A percentile compares a stretch with the other conserved stretches of the same genome.
Evolutionary conservation across 2,797 vertebrate genomes (phyloP).

Genomic region (Trichosurus vulpecula): DNA sequence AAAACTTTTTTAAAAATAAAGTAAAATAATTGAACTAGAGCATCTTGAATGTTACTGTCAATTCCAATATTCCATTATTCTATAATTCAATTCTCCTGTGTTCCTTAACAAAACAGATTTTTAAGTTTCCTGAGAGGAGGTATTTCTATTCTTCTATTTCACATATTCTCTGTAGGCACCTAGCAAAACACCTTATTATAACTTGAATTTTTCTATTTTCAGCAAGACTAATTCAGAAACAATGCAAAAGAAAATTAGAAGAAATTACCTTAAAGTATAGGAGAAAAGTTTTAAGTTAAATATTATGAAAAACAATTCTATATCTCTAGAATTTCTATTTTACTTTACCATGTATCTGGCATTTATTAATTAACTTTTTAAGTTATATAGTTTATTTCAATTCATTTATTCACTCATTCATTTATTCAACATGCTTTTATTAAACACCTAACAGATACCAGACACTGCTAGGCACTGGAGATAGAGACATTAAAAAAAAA

Average conservation of each 20-base stretch:
- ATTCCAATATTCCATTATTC: neutral
- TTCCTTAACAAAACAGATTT: neutral
- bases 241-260: neutral
- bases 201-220: neutral
- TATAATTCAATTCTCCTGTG: neutral
- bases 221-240: neutral
- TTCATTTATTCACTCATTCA: neutral
- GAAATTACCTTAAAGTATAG: neutral
- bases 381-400: neutral
- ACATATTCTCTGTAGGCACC: neutral
- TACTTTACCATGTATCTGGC: neutral
- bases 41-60: neutral
- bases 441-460: neutral
- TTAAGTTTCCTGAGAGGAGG: neutral
- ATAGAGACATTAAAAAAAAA: neutral
- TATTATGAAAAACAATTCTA: neutral
- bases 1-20: neutral
- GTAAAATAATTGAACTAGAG: neutral
- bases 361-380: neutral
- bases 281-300: neutral
- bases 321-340: neutral
- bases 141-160: neutral
- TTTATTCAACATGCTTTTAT: neutral
- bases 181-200: neutral
- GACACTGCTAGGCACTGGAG: neutral